Base-by-base conservation (phyloP, 2,888 invertebrate genomes). In the Aproaerema taeniolella region DNA sequence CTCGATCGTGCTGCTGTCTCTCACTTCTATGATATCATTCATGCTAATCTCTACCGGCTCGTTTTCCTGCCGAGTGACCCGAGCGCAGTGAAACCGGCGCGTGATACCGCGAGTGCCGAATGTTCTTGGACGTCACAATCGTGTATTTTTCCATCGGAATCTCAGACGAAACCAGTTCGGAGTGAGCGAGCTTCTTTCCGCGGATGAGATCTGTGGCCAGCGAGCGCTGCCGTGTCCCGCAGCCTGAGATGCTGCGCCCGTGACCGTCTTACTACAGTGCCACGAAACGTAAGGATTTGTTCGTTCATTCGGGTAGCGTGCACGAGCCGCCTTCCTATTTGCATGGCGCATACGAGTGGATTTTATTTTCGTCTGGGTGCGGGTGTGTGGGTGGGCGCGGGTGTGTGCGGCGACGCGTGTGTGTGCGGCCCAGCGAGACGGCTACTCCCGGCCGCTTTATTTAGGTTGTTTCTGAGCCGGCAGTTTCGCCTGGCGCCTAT, bases 231-330 rank as follows among this genome's bases (percentile, higher is more conserved):
- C 63, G 72, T 70, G 70, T 74, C 63, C 75, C 65, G 70, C 70
- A 72, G 77, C 79, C 77, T 77, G 85, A 67, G 76, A 86, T 86
- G 85, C 81, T 80, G 80, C 75, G 75, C 66, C 79, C 82, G 82
- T 86, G 83, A 86, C 81, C 78, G 81, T 82, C 80, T 75, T 66
- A 60, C 78, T 72, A 81, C 77, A 79, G 78, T 81, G 82, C 81
- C 79, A 83, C 83, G 74, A 82, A 83, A 83, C 83, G 85, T 86
- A 86, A 86, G 85, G 82, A 81, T 76, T 76, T 68, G 65, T 75
- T 67, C 73, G 76, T 79, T 75, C 70, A 74, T 75, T 77, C 67
- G 65, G 65, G 65, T 72, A 61, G 77, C 70, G 72, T 76, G 70
- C 64, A 67, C 69, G 66, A 60, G 65, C 69, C 69, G 74, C 67